These are phyloP conservation scores for Scaptomyza tumidula DNA, from an alignment of 2,888 invertebrate species.

Conservation along the genomic window DNA sequence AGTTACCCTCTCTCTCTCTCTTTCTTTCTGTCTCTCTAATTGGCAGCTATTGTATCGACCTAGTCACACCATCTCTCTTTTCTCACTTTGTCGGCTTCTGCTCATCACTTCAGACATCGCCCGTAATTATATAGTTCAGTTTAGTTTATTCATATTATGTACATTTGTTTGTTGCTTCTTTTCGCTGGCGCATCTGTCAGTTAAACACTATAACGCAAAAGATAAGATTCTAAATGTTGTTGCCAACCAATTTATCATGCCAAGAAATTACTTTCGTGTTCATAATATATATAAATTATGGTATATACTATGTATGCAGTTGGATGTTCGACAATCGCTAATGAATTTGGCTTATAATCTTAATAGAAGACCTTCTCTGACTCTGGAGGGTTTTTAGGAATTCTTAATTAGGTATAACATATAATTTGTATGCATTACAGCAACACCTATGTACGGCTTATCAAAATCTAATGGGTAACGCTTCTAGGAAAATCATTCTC, in stretches of 20 bases:
- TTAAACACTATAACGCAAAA: constrained; percentile 17
- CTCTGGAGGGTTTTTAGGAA: not conserved
- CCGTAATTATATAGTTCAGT: constrained; percentile 58
- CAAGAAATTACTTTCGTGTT: constrained; percentile 2
- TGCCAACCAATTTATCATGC: constrained; percentile 33
- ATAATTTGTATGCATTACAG: not conserved
- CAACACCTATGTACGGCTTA: too few relatives aligned
- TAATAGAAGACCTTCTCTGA: not conserved
- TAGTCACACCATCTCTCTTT: constrained; percentile 57
- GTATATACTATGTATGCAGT: not conserved
- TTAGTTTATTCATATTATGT: not conserved
- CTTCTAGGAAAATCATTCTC: too few relatives aligned
- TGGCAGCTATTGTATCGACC: constrained; percentile 47
- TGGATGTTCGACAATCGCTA: constrained; percentile 1
- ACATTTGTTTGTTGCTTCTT: not conserved
- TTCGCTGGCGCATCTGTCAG: constrained; percentile 44
- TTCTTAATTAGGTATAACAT: not conserved
- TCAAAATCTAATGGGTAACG: too few relatives aligned
- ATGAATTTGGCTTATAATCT: not conserved
- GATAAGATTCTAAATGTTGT: constrained; percentile 44
- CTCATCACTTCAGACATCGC: constrained; percentile 61
- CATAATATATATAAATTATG: not conserved
- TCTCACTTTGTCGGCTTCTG: constrained; percentile 65
- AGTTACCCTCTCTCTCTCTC: constrained; percentile 9
- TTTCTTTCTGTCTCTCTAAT: constrained; percentile 25